phyloP scores from a whole-genome alignment of 2,797 vertebrate species.

The Gymnodraco acuticeps region DNA sequence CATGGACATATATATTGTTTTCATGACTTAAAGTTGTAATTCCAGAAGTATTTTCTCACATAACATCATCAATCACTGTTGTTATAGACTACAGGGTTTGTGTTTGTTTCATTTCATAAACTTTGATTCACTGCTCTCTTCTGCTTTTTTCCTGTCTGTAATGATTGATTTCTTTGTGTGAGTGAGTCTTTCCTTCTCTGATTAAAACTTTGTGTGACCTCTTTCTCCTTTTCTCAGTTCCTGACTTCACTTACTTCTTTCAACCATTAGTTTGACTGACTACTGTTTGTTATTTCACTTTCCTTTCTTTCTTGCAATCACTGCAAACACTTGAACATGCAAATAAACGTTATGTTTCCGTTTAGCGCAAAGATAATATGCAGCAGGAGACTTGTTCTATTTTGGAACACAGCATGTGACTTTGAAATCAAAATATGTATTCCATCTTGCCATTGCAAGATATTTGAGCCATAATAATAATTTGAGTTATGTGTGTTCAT shows the following conservation, averaged over 20 bases:
- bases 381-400: slow-evolving; percentile 25
- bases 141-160: slow-evolving; percentile 47
- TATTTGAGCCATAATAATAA: slow-evolving; percentile 37
- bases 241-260: slow-evolving; percentile 47
- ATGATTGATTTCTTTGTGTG: slow-evolving; percentile 48
- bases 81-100: slow-evolving; percentile 43
- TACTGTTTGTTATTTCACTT: slow-evolving; percentile 36
- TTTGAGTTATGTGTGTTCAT: slow-evolving; percentile 39
- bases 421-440: slow-evolving; percentile 46
- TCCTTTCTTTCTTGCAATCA: slow-evolving; percentile 35
- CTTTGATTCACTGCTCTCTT: slow-evolving; percentile 48
- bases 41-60: slow-evolving; percentile 41
- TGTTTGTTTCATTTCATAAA: slow-evolving; percentile 51
- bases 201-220: slow-evolving; percentile 78
- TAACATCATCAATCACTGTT: slow-evolving; percentile 40
- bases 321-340: slow-evolving; percentile 21
- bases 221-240: slow-evolving; percentile 66
- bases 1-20: slow-evolving; percentile 48
- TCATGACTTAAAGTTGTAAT: slow-evolving; percentile 48
- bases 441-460: slow-evolving; percentile 13
- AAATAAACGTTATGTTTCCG: not conserved
- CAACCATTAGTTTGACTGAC: slow-evolving; percentile 22
- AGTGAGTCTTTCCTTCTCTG: slow-evolving; percentile 57
- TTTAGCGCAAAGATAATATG: slow-evolving; percentile 31
- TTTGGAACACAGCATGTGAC: slow-evolving; percentile 36